Conservation (phyloP, 1,140 invertebrate genomes). For the Cherax quadricarinatus region DNA sequence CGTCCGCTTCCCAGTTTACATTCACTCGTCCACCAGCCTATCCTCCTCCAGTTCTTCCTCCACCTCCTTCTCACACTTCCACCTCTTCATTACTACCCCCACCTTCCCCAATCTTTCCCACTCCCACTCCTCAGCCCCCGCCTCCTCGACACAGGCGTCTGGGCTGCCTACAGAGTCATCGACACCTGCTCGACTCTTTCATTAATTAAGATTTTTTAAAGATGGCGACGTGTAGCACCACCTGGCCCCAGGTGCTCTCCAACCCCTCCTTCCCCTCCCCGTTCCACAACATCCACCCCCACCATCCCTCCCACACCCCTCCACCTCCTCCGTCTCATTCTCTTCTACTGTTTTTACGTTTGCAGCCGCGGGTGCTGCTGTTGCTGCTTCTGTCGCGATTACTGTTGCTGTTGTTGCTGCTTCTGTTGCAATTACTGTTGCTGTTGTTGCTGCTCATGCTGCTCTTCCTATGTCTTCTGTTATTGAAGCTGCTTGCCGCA, state of each 20-base stretch:
- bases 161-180: not conserved
- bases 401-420: too few relatives aligned
- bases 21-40: not conserved
- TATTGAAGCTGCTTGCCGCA: too few relatives aligned
- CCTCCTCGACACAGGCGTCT: not conserved
- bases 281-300: not conserved
- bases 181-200: conserved; percentile 21
- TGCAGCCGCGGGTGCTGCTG: too few relatives aligned
- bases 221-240: conserved; percentile 1
- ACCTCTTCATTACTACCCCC: not conserved
- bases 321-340: not conserved
- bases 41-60: not conserved
- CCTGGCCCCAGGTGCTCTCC: not conserved
- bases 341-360: too few relatives aligned
- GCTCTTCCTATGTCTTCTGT: not conserved
- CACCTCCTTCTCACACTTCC: not conserved
- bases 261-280: not conserved
- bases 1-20: not conserved
- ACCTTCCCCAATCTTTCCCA: not conserved
- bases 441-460: too few relatives aligned
- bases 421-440: too few relatives aligned
- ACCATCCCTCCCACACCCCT: too few relatives aligned
- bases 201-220: conserved; percentile 38
- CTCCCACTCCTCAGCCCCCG: not conserved
- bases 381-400: too few relatives aligned